Percentiles rank a stretch among this genome's conserved stretches.
Evolutionary conservation across 2,888 invertebrate species (phyloP).

Genomic region (Oscheius myriophilus): DNA sequence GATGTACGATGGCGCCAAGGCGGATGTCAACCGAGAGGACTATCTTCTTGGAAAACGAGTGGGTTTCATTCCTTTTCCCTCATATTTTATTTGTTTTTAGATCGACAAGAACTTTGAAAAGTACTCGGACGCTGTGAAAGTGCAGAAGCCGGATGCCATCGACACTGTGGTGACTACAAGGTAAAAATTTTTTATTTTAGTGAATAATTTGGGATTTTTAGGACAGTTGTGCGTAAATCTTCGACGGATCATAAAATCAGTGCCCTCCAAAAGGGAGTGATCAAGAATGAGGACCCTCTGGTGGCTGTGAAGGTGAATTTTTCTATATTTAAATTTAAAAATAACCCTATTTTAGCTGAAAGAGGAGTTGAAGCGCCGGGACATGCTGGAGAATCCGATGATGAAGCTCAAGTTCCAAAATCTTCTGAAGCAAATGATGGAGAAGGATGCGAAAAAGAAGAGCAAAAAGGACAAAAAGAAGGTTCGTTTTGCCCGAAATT

Average conservation of each 20-base stretch:
- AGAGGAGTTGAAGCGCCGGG: conserved; percentile 57
- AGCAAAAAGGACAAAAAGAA: conserved; percentile 40
- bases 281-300: conserved; percentile 64
- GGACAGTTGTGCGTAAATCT: conserved; percentile 23
- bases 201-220: conserved; percentile 13
- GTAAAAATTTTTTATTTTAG: conserved; percentile 13
- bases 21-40: conserved; percentile 63
- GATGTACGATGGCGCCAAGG: conserved; percentile 68
- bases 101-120: conserved; percentile 67
- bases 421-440: conserved; percentile 53
- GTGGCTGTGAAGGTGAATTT: conserved; percentile 61
- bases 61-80: conserved; percentile 14
- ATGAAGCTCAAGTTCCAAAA: conserved; percentile 59
- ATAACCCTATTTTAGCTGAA: conserved; percentile 39
- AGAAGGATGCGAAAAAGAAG: conserved; percentile 32
- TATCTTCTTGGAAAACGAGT: conserved; percentile 66
- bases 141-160: conserved; percentile 53
- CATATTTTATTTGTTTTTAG: conserved; percentile 21
- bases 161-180: conserved; percentile 38
- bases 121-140: conserved; percentile 63
- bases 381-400: conserved; percentile 63
- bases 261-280: conserved; percentile 52
- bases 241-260: conserved; percentile 34
- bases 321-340: conserved; percentile 4
- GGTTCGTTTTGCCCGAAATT: not conserved